Evolutionary conservation across 1,140 invertebrate species (phyloP), one percentile per base, ranked within the genome.

Genomic region (Andricus grossulariae): DNA sequence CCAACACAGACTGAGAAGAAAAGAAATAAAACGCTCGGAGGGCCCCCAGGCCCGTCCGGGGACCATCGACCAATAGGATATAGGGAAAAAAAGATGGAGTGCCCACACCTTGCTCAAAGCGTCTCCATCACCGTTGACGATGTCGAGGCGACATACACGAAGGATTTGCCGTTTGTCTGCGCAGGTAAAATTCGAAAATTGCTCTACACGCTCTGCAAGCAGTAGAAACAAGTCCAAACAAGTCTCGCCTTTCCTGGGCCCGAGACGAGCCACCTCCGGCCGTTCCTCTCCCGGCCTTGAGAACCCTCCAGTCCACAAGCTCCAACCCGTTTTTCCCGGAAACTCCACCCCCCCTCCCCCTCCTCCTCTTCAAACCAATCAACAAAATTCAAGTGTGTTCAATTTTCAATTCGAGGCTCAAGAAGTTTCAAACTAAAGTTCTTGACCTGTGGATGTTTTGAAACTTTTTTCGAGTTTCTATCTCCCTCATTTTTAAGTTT

Each of bases 21-120:
- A 51, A 76, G 74, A 66, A 57, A 73, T 66, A 78, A 72, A 75
- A 55, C 50, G 32, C 39, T 72, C 25, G 45, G 57, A 76, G 71
- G 79, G 83, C 81, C 83, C 80, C 81, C 83, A 83, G 86, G 84
- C 79, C 78, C 82, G 81, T 84, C 82, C 75, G 83, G 77, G 83
- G 73, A 77, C 54, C 55, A 71, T 21, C 51, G 25, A 78, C 55
- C 77, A 80, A 77, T 82, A 52, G 54, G 39, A 45, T 10, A 45
- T 49, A 70, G 52, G 77, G n/a, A 82, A 80, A 70, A 82, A 90
- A 84, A 89, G 72, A 93, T 93, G 93, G 93, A 93, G 92, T 93
- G 93, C 90, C 90, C 92, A 85, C 93, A 93, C 90, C 92, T 93
- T 82, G 91, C 90, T 88, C 92, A 93, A 90, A 92, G 93, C 90